A percentile compares a stretch with the other conserved stretches of the same genome.
phyloP scores from a whole-genome alignment of 2,113 vertebrate genomes.

The Prinia subflava region DNA sequence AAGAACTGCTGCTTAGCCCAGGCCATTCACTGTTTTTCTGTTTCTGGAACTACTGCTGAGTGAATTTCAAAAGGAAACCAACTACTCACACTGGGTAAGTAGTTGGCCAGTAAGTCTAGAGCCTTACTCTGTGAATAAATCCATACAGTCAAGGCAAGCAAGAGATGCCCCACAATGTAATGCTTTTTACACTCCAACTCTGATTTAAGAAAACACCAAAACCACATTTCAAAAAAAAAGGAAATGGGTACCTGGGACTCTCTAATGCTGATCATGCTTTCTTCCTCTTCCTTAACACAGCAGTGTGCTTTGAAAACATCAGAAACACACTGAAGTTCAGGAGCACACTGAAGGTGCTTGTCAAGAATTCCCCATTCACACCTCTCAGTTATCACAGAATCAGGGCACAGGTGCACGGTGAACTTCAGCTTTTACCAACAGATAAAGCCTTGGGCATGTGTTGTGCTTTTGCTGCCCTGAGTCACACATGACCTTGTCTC shows the following conservation, averaged over 20 bases:
- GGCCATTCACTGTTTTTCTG: background rate
- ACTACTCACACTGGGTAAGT: background rate
- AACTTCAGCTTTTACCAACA: background rate
- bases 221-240: background rate
- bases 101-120: background rate
- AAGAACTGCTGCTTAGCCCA: background rate
- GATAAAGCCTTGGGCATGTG: background rate
- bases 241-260: background rate
- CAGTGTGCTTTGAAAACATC: background rate
- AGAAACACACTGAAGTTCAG: background rate
- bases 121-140: background rate
- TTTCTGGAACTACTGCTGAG: background rate
- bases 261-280: background rate
- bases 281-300: background rate
- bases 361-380: background rate
- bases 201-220: background rate
- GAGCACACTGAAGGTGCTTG: background rate
- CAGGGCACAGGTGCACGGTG: background rate
- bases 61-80: background rate
- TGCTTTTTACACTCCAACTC: background rate
- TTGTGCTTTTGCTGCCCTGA: background rate
- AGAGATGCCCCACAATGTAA: background rate
- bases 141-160: background rate
- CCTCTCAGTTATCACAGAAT: background rate
- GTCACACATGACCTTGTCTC: rapidly evolving